These are phyloP conservation scores for Mimachlamys varia DNA, from an alignment of 2,888 invertebrate genomes.

Conservation along the genomic window DNA sequence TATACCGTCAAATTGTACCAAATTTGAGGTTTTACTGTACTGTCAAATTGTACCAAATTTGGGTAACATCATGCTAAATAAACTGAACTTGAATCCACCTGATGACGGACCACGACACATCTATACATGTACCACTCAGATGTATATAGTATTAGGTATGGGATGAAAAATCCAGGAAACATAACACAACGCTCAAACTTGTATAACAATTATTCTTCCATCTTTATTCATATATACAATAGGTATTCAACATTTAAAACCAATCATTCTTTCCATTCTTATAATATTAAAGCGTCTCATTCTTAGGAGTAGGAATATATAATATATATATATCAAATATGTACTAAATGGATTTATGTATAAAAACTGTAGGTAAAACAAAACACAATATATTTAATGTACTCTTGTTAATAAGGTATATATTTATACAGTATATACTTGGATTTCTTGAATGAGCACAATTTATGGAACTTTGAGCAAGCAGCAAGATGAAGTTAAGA, in stretches of 20 bases:
- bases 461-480: not conserved
- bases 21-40: too few relatives aligned
- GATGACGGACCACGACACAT: too few relatives aligned
- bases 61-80: too few relatives aligned
- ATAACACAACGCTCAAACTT: not conserved
- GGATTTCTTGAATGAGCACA: conserved; percentile 3
- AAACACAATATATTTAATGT: not conserved
- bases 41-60: too few relatives aligned
- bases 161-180: not conserved
- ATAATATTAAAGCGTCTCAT: not conserved
- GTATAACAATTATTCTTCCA: not conserved
- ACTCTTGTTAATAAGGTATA: not conserved
- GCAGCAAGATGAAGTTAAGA: not conserved
- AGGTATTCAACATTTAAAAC: not conserved
- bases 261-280: not conserved
- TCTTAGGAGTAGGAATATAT: not conserved
- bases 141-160: too few relatives aligned
- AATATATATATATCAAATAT: not conserved
- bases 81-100: too few relatives aligned
- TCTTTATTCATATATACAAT: conserved; percentile 18
- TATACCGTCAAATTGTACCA: too few relatives aligned
- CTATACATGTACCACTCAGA: too few relatives aligned
- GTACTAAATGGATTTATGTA: conserved; percentile 1
- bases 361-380: conserved; percentile 6
- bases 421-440: not conserved